phyloP scores from a whole-genome alignment of 2,797 vertebrate genomes.

The Mastacembelus armatus region DNA sequence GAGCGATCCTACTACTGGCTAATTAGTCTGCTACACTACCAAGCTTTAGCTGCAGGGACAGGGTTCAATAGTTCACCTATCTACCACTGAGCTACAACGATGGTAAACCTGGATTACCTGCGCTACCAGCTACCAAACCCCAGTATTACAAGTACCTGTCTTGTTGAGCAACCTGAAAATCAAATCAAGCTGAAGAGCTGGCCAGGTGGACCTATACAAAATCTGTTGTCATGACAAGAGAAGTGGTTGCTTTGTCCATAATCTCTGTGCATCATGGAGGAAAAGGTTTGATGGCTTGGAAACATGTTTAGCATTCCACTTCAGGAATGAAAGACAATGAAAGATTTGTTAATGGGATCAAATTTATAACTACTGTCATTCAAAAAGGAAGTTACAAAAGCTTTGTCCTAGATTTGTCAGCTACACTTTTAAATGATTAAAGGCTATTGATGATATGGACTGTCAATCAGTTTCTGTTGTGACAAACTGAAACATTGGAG shows the following conservation, averaged over 20 bases:
- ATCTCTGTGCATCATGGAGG: neutral
- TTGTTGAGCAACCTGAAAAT: slow-evolving; percentile 69
- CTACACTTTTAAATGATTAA: slow-evolving; percentile 39
- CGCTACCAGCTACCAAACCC: slow-evolving; percentile 61
- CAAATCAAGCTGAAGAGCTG: slow-evolving; percentile 56
- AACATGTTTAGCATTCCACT: slow-evolving; percentile 3
- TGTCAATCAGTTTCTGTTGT: slow-evolving; percentile 50
- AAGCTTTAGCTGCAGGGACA: slow-evolving; percentile 70
- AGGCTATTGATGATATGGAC: slow-evolving; percentile 47
- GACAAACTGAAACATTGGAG: slow-evolving; percentile 26
- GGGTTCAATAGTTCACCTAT: slow-evolving; percentile 79
- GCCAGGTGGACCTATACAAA: slow-evolving; percentile 42
- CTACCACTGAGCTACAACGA: slow-evolving; percentile 74
- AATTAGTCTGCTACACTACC: slow-evolving; percentile 74
- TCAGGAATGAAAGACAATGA: slow-evolving; percentile 23
- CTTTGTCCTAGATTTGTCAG: slow-evolving; percentile 52
- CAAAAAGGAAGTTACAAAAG: slow-evolving; percentile 50
- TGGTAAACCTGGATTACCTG: slow-evolving; percentile 78
- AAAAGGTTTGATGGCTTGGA: slow-evolving; percentile 4
- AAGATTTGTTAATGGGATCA: slow-evolving; percentile 34
- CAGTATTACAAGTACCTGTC: slow-evolving; percentile 67
- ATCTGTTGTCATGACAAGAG: slow-evolving; percentile 35
- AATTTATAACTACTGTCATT: slow-evolving; percentile 48
- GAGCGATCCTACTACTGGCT: slow-evolving; percentile 61
- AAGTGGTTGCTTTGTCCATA: neutral